Conservation (phyloP, 2,888 invertebrate species). For the Sarcophaga caerulescens region DNA sequence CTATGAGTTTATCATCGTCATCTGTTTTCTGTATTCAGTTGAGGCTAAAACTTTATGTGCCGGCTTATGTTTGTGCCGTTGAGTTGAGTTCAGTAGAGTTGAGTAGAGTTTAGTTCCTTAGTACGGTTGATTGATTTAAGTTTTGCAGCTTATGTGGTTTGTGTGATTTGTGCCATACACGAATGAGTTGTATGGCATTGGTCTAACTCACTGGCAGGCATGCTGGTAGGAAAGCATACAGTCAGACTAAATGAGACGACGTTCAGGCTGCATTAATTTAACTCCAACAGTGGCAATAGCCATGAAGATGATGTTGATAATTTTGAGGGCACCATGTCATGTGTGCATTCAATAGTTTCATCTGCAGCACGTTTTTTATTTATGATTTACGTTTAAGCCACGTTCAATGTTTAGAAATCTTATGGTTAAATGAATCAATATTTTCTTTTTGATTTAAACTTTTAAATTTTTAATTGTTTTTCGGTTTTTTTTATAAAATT, state of each 20-base stretch:
- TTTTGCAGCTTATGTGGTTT: slow-evolving; percentile 62
- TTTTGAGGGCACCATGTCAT: slow-evolving; percentile 37
- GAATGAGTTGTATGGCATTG: not conserved
- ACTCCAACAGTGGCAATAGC: not conserved
- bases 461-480: not conserved
- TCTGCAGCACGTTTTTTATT: slow-evolving; percentile 42
- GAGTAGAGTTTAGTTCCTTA: slow-evolving; percentile 9
- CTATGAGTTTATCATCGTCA: slow-evolving; percentile 44
- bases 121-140: slow-evolving; percentile 67
- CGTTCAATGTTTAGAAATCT: slow-evolving; percentile 14
- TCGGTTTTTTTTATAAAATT: no score
- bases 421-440: not conserved
- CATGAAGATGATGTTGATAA: slow-evolving; percentile 38
- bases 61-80: slow-evolving; percentile 55
- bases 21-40: slow-evolving; percentile 15
- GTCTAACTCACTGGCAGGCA: not conserved
- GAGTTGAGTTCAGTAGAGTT: not conserved
- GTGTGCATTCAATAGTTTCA: slow-evolving; percentile 26
- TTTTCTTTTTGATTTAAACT: not conserved
- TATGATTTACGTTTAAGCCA: slow-evolving; percentile 21
- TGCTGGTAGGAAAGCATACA: no score
- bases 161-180: slow-evolving; percentile 54
- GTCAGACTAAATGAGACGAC: not conserved
- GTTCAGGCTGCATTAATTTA: not conserved
- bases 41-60: slow-evolving; percentile 56